Evolutionary conservation across 2,797 vertebrate species (phyloP).

Genomic region (Silurus lanzhouensis): DNA sequence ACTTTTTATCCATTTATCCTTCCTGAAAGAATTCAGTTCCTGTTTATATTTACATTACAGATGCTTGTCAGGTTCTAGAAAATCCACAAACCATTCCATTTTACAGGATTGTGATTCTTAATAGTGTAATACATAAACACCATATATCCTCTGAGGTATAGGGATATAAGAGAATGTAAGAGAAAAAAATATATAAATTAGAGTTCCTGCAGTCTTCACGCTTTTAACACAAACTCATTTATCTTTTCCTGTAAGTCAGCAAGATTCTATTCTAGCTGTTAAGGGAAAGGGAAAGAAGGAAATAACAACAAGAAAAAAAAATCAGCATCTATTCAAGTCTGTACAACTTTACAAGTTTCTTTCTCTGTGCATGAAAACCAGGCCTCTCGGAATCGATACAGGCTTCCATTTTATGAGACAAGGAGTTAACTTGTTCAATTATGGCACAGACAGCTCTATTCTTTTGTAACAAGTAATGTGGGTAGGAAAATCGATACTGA

Average conservation of each 20-base stretch:
- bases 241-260: constrained; percentile 68
- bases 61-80: neutral
- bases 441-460: constrained; percentile 98
- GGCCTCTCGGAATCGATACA: constrained; percentile 87
- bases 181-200: neutral
- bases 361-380: constrained; percentile 76
- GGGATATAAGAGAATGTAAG: neutral
- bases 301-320: constrained; percentile 54
- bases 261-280: constrained; percentile 65
- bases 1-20: neutral
- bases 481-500: constrained; percentile 98
- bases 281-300: constrained; percentile 54
- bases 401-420: constrained; percentile 98
- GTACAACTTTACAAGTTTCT: constrained; percentile 77
- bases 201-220: neutral
- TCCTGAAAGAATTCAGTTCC: neutral
- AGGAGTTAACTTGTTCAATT: constrained; percentile 99
- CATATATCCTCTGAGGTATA: constrained; percentile 1
- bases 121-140: constrained; percentile 27
- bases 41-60: neutral
- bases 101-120: constrained; percentile 19
- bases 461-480: constrained; percentile 99
- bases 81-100: neutral
- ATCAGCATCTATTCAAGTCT: constrained; percentile 77
- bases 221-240: constrained; percentile 46